Evolutionary conservation across 2,797 vertebrate species (phyloP).

Genomic region (Anguilla megastoma): DNA sequence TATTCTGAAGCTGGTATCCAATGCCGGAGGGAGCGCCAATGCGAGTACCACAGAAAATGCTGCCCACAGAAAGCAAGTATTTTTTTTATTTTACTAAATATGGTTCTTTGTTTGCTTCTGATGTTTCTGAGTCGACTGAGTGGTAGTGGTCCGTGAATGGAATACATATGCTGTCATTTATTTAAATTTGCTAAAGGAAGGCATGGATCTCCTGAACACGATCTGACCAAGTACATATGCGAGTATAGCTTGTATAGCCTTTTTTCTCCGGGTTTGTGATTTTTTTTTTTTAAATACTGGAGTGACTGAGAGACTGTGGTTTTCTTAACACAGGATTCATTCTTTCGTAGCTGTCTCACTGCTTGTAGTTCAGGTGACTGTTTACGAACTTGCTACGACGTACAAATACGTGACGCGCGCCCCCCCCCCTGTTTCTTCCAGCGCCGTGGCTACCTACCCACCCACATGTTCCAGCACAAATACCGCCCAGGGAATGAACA

Average conservation of each 20-base stretch:
- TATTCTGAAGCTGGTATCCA: slow-evolving; percentile 75
- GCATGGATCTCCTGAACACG: neutral
- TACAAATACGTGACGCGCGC: slow-evolving; percentile 31
- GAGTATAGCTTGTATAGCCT: neutral
- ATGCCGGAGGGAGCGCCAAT: slow-evolving; percentile 71
- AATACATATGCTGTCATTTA: slow-evolving; percentile 13
- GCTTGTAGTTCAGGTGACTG: slow-evolving; percentile 3
- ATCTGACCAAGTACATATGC: neutral
- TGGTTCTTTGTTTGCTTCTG: slow-evolving; percentile 18
- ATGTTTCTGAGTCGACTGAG: slow-evolving; percentile 28
- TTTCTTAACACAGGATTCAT: slow-evolving; percentile 9
- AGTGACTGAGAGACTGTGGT: neutral
- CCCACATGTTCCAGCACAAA: slow-evolving; percentile 90
- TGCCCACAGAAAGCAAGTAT: slow-evolving; percentile 77
- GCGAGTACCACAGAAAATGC: slow-evolving; percentile 75
- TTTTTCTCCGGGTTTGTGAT: slow-evolving; percentile 1
- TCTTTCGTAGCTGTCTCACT: neutral
- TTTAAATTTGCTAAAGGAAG: slow-evolving; percentile 5
- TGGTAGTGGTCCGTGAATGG: slow-evolving; percentile 28
- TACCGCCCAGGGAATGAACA: slow-evolving; percentile 94
- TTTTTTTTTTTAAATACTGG: neutral
- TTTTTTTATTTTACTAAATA: slow-evolving; percentile 58
- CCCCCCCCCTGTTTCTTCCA: slow-evolving; percentile 63
- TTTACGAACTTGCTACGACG: neutral
- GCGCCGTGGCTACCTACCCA: slow-evolving; percentile 93